Evolutionary conservation across 2,797 vertebrate genomes (phyloP).

Genomic region (Numenius phaeopus): DNA sequence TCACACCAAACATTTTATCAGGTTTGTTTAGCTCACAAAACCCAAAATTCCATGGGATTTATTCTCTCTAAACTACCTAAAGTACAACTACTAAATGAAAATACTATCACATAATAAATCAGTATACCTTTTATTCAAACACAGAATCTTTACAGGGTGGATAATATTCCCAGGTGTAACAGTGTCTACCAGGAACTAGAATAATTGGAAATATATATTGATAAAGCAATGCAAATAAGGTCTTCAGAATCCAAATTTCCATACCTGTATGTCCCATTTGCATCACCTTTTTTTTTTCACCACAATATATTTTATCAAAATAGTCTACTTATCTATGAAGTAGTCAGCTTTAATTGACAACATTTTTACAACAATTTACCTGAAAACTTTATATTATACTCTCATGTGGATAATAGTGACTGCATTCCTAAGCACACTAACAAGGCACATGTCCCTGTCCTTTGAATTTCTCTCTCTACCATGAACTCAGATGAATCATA

Average conservation of each 20-base stretch:
- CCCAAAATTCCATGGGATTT: not conserved
- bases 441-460: accelerated
- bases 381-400: not conserved
- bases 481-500: not conserved
- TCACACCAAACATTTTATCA: not conserved
- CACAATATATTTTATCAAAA: not conserved
- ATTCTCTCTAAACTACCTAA: not conserved
- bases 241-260: not conserved
- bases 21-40: not conserved
- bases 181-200: not conserved
- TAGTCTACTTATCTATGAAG: not conserved
- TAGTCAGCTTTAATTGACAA: not conserved
- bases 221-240: not conserved
- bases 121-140: not conserved
- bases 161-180: not conserved
- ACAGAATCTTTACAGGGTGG: not conserved
- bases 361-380: not conserved
- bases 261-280: not conserved
- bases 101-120: not conserved
- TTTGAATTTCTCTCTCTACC: not conserved
- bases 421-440: not conserved
- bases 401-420: not conserved
- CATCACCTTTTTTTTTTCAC: not conserved
- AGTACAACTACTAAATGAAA: not conserved
- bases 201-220: not conserved